Evolutionary conservation across 2,888 invertebrate species (phyloP), one percentile per base, ranked within the genome.

Genomic region (Dicyrtoma fusca): DNA sequence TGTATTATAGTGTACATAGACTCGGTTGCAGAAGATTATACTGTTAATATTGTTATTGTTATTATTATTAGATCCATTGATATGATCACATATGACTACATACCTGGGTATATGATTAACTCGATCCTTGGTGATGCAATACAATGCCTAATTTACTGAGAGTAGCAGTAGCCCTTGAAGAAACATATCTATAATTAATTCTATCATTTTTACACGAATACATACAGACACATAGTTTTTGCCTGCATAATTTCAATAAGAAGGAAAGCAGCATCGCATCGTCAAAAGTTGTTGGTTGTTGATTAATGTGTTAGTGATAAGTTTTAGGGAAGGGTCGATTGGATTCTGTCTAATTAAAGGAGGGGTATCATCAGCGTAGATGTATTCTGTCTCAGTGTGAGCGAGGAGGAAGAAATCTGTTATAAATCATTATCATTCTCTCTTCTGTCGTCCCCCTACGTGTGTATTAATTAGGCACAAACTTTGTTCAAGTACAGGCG

Each of bases 121-220:
- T 34, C 14, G 34, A 59, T 34, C 25, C 55, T 21, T 14, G 55
- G n/a, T 55, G 55, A 26, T 55, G 55, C 55, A 55, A 59, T 59
- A 59, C 59, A 59, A 13, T 59, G 34, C 59, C 26, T 59, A 59
- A 26, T 55, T 55, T 55, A 34, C 8, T 8, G n/a, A n/a, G n/a
- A n/a, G n/a, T n/a, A 5, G 34, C 8, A 55, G 34, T 59, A 59
- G 26, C 26, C 17, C 26, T 19, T 10, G 59, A 55, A 59, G 59
- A 59, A 17, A 59, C 59, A 59, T 59, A 59, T 59, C 59, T 59
- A 5, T 34, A 34, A 23, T 59, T 59, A 59, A 26, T 59, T 59
- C 25, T 25, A 34, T 57, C 25, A 26, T 26, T 26, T 57, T n/a
- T 34, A 34, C 34, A 34, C 8, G 10, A 55, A 57, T 26, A n/a